Base-by-base conservation (phyloP, 2,113 vertebrate genomes). In the Carollia perspicillata region DNA sequence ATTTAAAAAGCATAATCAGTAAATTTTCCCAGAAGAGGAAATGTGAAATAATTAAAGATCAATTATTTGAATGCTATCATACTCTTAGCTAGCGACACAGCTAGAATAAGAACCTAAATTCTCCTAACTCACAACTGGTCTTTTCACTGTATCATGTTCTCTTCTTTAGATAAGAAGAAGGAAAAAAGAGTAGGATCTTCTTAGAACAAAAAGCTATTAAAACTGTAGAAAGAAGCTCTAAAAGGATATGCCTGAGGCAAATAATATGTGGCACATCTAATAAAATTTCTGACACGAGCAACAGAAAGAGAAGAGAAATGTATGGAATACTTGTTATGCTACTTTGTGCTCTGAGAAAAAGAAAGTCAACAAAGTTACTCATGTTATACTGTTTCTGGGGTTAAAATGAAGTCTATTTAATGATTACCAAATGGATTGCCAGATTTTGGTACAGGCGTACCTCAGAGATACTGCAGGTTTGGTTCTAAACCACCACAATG, bases 221-320 rank as follows among this genome's bases (percentile, higher is more conserved):
- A 93, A 68, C 20, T 91, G 2, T 53, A n/a, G 18, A 84, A 90
- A 80, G 28, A 49, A 92, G 20, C 17, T 53, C 10, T 79, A 75
- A 55, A 26, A 7, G 14, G 22, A 74, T 88, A 84, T 75, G 47
- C 8, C 63, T 83, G n/a, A 47, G 66, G 37, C 86, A 81, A 94
- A 47, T 80, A 60, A 72, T 4, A 22, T 35, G 8, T 13, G 51
- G 18, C 35, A 72, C n/a, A 37, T 10, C 44, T 40, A 93, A 23
- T 71, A 33, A 92, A 90, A 51, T n/a, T 40, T 66, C 66, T 93
- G 51, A 37, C 16, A 49, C 5, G 18, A 44, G 17, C 17, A 77
- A 93, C 60, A 63, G 55, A 92, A 77, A 77, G 51, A 35, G n/a
- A 75, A 88, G 26, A 78, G 6, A 97, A 94, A 74, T 74, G n/a